Percentiles rank a stretch among this genome's conserved stretches.
These are phyloP conservation scores for Lithophane ornitopus DNA, from an alignment of 2,888 invertebrate species.

Conservation along the genomic window DNA sequence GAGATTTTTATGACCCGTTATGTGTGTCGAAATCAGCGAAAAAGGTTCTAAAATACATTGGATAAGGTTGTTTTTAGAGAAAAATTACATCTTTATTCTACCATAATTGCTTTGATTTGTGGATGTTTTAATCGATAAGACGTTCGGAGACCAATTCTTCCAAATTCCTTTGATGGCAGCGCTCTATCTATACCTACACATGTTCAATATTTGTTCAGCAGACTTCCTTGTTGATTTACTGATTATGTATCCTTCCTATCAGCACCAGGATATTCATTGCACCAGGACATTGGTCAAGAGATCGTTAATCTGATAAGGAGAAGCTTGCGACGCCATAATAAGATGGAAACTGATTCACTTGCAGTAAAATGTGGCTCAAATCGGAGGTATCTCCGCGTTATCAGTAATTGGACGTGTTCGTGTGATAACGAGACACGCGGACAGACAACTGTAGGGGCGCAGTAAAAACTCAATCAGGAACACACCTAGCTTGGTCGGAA, in stretches of 20 bases:
- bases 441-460: conserved; percentile 56
- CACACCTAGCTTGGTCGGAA: conserved; percentile 48
- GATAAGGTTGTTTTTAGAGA: background rate
- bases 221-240: conserved; percentile 5
- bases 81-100: background rate
- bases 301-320: conserved; percentile 36
- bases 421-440: conserved; percentile 57
- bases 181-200: background rate
- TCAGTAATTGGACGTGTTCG: conserved; percentile 67
- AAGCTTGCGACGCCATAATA: conserved; percentile 22
- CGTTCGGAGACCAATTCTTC: background rate
- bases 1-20: background rate
- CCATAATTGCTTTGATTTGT: background rate
- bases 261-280: conserved; percentile 22
- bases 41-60: background rate
- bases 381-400: conserved; percentile 58
- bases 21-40: background rate
- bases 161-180: too few species aligned
- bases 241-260: conserved; percentile 4
- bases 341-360: conserved; percentile 49
- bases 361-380: conserved; percentile 45
- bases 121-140: background rate
- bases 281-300: conserved; percentile 25
- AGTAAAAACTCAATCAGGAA: conserved; percentile 69
- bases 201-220: background rate